phyloP scores from a whole-genome alignment of 2,888 invertebrate genomes.

The Baronia brevicornis region DNA sequence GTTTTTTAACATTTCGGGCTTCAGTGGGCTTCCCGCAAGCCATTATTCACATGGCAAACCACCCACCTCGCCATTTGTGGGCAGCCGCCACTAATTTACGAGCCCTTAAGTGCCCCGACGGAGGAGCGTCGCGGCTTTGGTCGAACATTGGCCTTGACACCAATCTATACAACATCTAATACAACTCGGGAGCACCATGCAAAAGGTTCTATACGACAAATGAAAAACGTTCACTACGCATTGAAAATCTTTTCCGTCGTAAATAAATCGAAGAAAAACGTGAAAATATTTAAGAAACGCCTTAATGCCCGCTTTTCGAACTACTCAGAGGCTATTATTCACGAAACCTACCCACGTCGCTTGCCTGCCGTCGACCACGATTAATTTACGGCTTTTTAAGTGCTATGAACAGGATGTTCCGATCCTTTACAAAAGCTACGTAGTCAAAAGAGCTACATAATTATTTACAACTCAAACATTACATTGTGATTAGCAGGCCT shows the following conservation, averaged over 20 bases:
- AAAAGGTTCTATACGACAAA: too few relatives aligned
- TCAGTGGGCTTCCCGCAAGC: slow-evolving; percentile 45
- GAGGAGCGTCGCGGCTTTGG: slow-evolving; percentile 44
- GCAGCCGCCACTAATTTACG: slow-evolving; percentile 66
- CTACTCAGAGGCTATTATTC: slow-evolving; percentile 44
- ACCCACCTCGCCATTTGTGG: slow-evolving; percentile 66
- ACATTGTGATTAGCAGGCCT: too few relatives aligned
- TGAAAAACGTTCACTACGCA: slow-evolving; percentile 3
- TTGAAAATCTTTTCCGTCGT: slow-evolving; percentile 6
- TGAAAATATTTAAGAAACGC: slow-evolving; percentile 27
- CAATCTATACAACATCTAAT: background rate
- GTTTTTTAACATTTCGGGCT: slow-evolving; percentile 37
- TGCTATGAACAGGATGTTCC: slow-evolving; percentile 49
- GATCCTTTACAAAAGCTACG: too few relatives aligned
- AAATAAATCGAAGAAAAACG: slow-evolving; percentile 19
- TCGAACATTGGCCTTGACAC: slow-evolving; percentile 39
- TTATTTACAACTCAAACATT: too few relatives aligned
- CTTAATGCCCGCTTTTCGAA: slow-evolving; percentile 25
- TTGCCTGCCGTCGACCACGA: slow-evolving; percentile 37
- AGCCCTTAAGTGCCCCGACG: slow-evolving; percentile 63
- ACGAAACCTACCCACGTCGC: slow-evolving; percentile 36
- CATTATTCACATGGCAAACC: slow-evolving; percentile 63
- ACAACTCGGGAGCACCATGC: slow-evolving; percentile 2
- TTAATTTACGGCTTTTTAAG: slow-evolving; percentile 61
- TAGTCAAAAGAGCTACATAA: too few relatives aligned